phyloP scores from a whole-genome alignment of 2,888 invertebrate species.

The Scelioninae gen. 1 region DNA sequence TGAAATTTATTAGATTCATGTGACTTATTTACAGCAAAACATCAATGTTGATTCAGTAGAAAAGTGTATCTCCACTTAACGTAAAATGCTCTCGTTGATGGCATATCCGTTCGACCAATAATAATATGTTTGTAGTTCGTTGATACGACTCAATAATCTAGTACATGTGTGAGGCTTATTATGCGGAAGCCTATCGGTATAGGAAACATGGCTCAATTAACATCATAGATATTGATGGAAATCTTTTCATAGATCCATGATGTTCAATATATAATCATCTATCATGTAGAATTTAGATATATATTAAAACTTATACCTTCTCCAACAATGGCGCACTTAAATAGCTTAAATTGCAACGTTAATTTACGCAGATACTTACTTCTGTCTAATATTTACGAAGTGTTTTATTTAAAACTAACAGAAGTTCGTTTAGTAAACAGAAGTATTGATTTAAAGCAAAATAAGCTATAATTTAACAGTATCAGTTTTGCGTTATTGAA shows the following conservation, averaged over 20 bases:
- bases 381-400: neutral
- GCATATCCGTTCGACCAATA: constrained; percentile 72
- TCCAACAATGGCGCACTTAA: neutral
- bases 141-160: constrained; percentile 77
- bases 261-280: constrained; percentile 82
- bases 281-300: constrained; percentile 77
- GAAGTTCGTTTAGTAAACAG: neutral
- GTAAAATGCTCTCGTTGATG: constrained; percentile 38
- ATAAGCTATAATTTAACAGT: neutral
- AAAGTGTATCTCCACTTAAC: constrained; percentile 48
- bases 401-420: neutral
- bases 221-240: constrained; percentile 80
- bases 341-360: neutral
- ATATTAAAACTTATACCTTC: neutral
- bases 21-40: constrained; percentile 31
- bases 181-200: constrained; percentile 73
- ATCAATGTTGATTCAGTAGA: constrained; percentile 38
- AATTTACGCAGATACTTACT: neutral
- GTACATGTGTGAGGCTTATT: constrained; percentile 75
- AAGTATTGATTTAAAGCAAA: neutral
- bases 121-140: constrained; percentile 78
- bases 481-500: neutral
- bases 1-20: constrained; percentile 1
- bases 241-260: constrained; percentile 76
- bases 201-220: constrained; percentile 79